These are phyloP conservation scores for Cremastinae sp. DNA, from an alignment of 2,888 invertebrate genomes.

Conservation along the genomic window DNA sequence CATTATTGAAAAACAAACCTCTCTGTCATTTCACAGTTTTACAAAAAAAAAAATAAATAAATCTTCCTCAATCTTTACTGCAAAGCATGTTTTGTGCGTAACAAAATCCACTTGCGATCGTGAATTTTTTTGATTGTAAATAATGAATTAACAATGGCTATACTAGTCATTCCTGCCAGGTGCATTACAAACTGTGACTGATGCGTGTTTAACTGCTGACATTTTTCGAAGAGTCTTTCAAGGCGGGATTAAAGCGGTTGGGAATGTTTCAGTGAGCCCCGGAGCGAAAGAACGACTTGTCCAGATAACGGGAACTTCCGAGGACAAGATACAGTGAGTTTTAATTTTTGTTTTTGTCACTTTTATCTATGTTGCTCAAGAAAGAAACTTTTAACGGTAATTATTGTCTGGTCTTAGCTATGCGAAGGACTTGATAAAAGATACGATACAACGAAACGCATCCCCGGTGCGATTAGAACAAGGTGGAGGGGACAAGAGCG, in stretches of 20 bases:
- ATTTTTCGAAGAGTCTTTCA: neutral
- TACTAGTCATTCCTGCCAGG: conserved; percentile 41
- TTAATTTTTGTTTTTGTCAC: conserved; percentile 36
- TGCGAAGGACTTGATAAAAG: conserved; percentile 96
- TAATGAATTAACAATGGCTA: conserved; percentile 57
- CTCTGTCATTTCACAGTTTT: conserved; percentile 27
- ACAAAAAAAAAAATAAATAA: neutral
- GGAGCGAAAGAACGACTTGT: conserved; percentile 97
- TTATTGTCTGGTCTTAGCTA: conserved; percentile 83
- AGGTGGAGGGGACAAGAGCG: conserved; percentile 81
- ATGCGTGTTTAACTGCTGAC: conserved; percentile 57
- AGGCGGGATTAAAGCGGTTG: conserved; percentile 6
- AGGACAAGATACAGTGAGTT: conserved; percentile 94
- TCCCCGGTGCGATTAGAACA: conserved; percentile 91
- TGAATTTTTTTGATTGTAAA: conserved; percentile 46
- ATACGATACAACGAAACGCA: conserved; percentile 96
- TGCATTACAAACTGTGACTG: conserved; percentile 61
- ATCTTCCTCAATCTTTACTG: conserved; percentile 7
- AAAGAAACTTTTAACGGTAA: too few species aligned
- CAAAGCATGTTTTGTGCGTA: conserved; percentile 54
- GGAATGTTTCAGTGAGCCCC: conserved; percentile 89
- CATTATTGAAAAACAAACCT: neutral
- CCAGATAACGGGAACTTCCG: conserved; percentile 96
- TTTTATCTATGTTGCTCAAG: too few species aligned
- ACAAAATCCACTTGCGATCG: conserved; percentile 45